A percentile compares a stretch with the other conserved stretches of the same genome.
These are phyloP conservation scores for Bhutanitis thaidina DNA, from an alignment of 2,888 invertebrate species.

Conservation along the genomic window DNA sequence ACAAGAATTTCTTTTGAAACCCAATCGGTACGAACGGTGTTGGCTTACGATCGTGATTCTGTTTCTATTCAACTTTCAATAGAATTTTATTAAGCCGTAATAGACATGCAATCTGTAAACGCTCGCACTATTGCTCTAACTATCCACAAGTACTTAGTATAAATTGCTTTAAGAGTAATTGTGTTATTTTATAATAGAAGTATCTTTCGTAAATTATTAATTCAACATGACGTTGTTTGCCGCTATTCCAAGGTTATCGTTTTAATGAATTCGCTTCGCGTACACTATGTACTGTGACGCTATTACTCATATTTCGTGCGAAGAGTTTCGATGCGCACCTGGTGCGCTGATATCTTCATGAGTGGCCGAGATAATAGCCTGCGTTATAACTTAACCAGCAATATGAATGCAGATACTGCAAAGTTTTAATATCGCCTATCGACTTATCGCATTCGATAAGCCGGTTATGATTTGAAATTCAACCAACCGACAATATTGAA, in stretches of 20 bases:
- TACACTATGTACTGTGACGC: conserved; percentile 9
- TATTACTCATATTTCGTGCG: neutral
- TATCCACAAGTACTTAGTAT: conserved; percentile 1
- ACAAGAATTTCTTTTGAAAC: conserved; percentile 66
- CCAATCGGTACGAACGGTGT: conserved; percentile 51
- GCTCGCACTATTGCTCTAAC: conserved; percentile 13
- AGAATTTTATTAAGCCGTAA: conserved; percentile 36
- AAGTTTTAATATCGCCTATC: conserved; percentile 15
- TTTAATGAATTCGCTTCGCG: conserved; percentile 1
- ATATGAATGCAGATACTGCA: conserved; percentile 13
- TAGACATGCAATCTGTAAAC: conserved; percentile 29
- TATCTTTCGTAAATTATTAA: conserved; percentile 20
- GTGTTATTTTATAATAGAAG: neutral
- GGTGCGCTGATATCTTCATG: conserved; percentile 7
- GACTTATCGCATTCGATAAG: conserved; percentile 10
- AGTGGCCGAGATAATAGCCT: conserved; percentile 13
- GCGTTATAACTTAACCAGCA: conserved; percentile 7
- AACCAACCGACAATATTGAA: neutral
- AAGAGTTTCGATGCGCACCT: neutral
- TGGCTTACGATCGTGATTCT: conserved; percentile 52
- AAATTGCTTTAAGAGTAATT: neutral
- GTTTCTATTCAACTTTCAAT: conserved; percentile 55
- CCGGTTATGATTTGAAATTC: neutral
- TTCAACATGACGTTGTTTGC: conserved; percentile 15
- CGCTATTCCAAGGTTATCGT: conserved; percentile 11